Conservation (phyloP, 1,140 invertebrate genomes). For the Triops longicaudatus region DNA sequence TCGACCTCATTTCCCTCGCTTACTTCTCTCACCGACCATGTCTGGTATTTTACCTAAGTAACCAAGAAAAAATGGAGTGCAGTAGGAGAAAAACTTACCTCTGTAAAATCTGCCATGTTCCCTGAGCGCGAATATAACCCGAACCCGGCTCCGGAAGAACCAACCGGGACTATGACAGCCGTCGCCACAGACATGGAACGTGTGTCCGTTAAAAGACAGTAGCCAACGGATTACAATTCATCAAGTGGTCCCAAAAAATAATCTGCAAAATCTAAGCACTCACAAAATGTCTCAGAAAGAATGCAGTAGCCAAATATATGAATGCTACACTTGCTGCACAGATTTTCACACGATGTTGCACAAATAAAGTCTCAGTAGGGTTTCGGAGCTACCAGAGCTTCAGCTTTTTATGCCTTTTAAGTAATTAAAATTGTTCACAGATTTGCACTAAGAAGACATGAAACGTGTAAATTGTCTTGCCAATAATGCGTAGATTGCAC, state of each 20-base stretch:
- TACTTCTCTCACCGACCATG: not conserved
- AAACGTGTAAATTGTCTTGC: no score
- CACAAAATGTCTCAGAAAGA: no score
- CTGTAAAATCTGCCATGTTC: slow-evolving; percentile 1
- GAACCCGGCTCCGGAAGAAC: slow-evolving; percentile 1
- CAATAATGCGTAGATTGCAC: no score
- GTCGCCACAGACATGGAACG: slow-evolving; percentile 5
- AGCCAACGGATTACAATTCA: not conserved
- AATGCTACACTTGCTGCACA: no score
- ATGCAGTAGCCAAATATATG: no score
- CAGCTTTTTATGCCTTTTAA: no score
- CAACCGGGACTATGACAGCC: slow-evolving; percentile 7
- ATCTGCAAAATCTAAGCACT: not conserved
- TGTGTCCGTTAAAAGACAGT: not conserved
- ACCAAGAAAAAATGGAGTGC: not conserved
- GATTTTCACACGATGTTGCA: no score
- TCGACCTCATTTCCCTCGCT: not conserved
- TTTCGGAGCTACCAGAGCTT: no score
- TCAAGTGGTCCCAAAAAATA: not conserved
- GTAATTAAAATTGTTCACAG: no score
- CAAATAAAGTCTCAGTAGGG: no score
- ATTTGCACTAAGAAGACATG: no score
- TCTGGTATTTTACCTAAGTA: not conserved
- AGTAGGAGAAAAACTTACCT: not conserved
- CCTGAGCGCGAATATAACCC: not conserved